Evolutionary conservation across 2,113 vertebrate genomes (phyloP), one percentile per base, ranked within the genome.

Genomic region (Nerophis ophidion): DNA sequence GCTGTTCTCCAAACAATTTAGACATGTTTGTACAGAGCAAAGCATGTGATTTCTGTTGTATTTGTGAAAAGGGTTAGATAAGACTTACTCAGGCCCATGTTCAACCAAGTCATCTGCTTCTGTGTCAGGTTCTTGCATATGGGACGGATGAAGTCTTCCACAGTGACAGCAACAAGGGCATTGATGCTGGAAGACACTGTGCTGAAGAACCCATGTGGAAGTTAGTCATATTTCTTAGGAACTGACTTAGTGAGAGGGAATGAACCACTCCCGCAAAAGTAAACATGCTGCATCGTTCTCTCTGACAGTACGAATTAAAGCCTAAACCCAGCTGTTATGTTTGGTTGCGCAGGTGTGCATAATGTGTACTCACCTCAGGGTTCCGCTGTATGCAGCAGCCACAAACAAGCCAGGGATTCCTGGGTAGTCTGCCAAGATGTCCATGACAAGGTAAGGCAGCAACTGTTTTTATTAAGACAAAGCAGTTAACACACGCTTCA

Each of bases 351-450:
- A 44, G 40, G 40, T 4, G 0, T 44, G 12, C 11, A 9, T 44
- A 9, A 44, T 12, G 40, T 44, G 15, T 8, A 13, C 73, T 87
- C 88, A 99, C 97, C 96, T 99, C 60, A 99, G 87, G 0, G 97
- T 99, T 0, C 96, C 97, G 60, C 97, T 98, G 84, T 98, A 99
- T 34, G 92, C 93, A 66, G 93, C 93, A 63, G 97, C 95, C 76
- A 99, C 95, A 84, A 99, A 98, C 75, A 99, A 90, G 2, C 97
- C 97, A 0, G 95, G 95, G 50, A 97, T 65, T 70, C 97, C 97
- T 6, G 94, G 95, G 64, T 88, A 98, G 51, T 75, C 85, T 1
- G 4, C 74, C 60, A 99, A 81, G 75, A 97, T 96, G 72, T 98
- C 95, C 92, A 98, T 87, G 10, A 95, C 94, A 57, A 99, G 77